Base-by-base conservation (phyloP, 2,113 vertebrate genomes). In the Mungos mungo region DNA sequence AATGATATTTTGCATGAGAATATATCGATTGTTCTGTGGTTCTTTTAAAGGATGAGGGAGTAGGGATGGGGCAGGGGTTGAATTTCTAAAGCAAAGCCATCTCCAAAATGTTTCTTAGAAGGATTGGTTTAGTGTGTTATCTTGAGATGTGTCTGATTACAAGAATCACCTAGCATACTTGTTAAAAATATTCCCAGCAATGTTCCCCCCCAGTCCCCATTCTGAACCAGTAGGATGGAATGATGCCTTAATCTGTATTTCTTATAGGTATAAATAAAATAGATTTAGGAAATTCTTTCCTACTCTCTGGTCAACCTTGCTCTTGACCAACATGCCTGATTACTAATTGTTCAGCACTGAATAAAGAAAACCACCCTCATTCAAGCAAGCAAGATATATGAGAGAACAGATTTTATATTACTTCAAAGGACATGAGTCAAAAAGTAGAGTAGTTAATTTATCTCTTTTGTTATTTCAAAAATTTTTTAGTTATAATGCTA, bases 31-130 rank as follows among this genome's bases (percentile, higher is more conserved):
- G 21, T 38, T 76, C 82, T 66, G 35, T 57, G 35, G 33, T 91
- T 91, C 31, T 50, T 41, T 41, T 85, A 23, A 92, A 94, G 72
- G n/a, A 2, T 45, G 57, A 87, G 16, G 27, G 21, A 38, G 29
- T 66, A 41, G 23, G 5, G 3, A 68, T 52, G 13, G 13, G 50
- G 13, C n/a, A 8, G 33, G 50, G 1, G 60, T 83, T 69, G 41
- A 60, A 54, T 68, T 88, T 76, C 38, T 84, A 93, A 84, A 88
- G 33, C 12, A 63, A 90, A 90, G 54, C 33, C 8, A 31, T 74
- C 33, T 88, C 52, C 71, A 84, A 66, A 93, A 33, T 29, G 11
- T 21, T 95, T 88, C 33, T 35, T 29, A 88, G 38, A 76, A 71
- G 88, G 16, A 89, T 4, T 57, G 23, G 25, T 14, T 93, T 72